phyloP scores from a whole-genome alignment of 2,113 vertebrate genomes.

The Vulpes lagopus region DNA sequence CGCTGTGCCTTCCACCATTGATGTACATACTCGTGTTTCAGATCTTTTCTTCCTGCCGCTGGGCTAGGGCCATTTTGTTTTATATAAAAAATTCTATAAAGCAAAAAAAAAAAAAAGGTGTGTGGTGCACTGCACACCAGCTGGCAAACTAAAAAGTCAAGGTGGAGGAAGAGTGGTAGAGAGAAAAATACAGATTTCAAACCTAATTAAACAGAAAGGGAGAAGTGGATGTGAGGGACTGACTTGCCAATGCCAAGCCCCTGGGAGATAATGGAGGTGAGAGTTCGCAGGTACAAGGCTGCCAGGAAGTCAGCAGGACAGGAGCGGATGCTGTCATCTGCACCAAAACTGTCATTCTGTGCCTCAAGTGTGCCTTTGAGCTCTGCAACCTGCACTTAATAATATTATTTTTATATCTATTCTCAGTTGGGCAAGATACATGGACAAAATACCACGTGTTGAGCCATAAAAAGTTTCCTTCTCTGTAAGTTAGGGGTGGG shows the following conservation, averaged over 20 bases:
- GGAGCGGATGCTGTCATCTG: background rate
- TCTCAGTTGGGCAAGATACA: background rate
- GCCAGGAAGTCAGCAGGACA: background rate
- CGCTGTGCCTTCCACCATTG: constrained; percentile 69
- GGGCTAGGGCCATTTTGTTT: constrained; percentile 69
- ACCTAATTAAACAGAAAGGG: background rate
- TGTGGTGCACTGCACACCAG: background rate
- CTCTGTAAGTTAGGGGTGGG: background rate
- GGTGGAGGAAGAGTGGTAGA: background rate
- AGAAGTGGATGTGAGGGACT: background rate
- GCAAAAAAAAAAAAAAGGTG: too few species aligned
- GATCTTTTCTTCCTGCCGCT: constrained; percentile 61
- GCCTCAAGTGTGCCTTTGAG: background rate
- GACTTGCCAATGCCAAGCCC: background rate
- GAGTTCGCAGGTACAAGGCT: background rate
- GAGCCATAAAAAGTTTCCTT: background rate
- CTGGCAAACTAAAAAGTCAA: background rate
- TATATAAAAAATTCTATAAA: constrained; percentile 63
- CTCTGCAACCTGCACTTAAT: background rate
- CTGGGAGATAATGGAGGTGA: background rate
- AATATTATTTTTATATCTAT: background rate
- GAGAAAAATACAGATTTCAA: constrained; percentile 3
- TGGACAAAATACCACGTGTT: background rate
- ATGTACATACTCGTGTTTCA: constrained; percentile 76
- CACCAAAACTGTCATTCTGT: background rate